These are phyloP conservation scores for Halcyon malimbica DNA, from an alignment of 2,113 vertebrate genomes.

Conservation along the genomic window DNA sequence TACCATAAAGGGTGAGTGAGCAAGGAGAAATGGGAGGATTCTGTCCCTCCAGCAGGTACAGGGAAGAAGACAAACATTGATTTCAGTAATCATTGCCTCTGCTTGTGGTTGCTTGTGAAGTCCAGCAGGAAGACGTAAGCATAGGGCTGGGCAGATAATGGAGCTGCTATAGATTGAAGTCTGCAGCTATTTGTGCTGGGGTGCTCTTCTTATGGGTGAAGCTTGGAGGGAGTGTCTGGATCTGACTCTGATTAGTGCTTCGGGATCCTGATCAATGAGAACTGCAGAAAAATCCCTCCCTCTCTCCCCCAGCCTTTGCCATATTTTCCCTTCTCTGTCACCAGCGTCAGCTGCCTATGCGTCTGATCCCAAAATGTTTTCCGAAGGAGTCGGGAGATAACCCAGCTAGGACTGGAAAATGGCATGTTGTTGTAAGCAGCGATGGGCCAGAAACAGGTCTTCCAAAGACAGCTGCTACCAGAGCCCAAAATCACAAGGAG, in stretches of 20 bases:
- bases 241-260: background rate
- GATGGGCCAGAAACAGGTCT: background rate
- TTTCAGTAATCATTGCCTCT: background rate
- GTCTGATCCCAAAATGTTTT: background rate
- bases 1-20: background rate
- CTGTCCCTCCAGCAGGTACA: background rate
- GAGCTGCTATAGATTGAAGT: rapidly evolving
- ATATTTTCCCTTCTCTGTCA: background rate
- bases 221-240: background rate
- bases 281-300: background rate
- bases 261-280: rapidly evolving
- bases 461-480: background rate
- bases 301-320: background rate
- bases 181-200: background rate
- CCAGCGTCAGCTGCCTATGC: rapidly evolving
- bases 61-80: background rate
- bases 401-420: background rate
- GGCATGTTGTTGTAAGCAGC: background rate
- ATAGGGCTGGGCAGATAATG: background rate
- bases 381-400: background rate
- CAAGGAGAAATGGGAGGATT: background rate
- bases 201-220: background rate
- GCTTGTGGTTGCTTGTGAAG: background rate
- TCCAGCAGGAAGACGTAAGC: background rate
- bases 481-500: background rate